phyloP scores from a whole-genome alignment of 2,113 vertebrate genomes.

The Oryctolagus cuniculus region DNA sequence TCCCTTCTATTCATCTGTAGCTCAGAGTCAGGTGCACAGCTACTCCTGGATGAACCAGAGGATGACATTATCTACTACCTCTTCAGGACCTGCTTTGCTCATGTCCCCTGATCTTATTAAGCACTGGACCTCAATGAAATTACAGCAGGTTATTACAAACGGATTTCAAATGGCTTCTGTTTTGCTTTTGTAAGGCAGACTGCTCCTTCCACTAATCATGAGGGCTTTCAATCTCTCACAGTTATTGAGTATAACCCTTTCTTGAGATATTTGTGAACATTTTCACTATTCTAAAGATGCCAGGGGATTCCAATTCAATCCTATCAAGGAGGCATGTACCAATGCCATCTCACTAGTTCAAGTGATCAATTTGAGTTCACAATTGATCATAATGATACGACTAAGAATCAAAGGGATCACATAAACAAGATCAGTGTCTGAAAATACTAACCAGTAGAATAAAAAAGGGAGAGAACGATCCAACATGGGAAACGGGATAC shows the following conservation, averaged over 20 bases:
- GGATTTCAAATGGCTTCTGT: background rate
- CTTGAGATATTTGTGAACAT: constrained; percentile 45
- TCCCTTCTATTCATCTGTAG: background rate
- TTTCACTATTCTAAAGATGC: constrained; percentile 15
- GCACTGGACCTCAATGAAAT: background rate
- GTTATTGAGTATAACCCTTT: constrained; percentile 19
- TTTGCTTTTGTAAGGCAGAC: background rate
- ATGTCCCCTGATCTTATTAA: background rate
- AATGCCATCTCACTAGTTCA: too few species aligned
- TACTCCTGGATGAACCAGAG: background rate
- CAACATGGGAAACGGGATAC: too few species aligned
- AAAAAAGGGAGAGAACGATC: too few species aligned
- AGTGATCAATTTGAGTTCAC: too few species aligned
- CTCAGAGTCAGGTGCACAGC: background rate
- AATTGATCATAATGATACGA: too few species aligned
- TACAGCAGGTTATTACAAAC: background rate
- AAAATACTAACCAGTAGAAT: too few species aligned
- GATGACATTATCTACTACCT: background rate
- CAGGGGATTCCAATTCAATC: too few species aligned
- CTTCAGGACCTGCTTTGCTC: background rate
- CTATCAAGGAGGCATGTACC: too few species aligned
- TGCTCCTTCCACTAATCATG: background rate
- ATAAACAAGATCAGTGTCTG: too few species aligned
- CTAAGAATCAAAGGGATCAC: too few species aligned
- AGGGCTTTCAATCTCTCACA: constrained; percentile 18